A percentile compares a stretch with the other conserved stretches of the same genome.
phyloP scores from a whole-genome alignment of 2,797 vertebrate species.

The Danio choprae region DNA sequence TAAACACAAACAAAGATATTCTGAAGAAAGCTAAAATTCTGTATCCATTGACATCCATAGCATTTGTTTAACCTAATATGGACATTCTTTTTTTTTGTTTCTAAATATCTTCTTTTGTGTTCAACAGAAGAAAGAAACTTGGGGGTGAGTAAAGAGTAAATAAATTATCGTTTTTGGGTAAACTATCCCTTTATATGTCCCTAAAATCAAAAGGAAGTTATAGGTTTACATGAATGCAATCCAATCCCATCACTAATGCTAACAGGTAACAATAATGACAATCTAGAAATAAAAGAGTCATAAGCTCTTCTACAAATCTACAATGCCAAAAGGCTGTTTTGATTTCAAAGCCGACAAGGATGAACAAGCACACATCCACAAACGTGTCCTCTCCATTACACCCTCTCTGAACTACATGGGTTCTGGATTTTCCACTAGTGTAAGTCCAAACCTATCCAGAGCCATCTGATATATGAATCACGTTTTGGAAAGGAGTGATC shows the following conservation, averaged over 20 bases:
- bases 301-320: background rate
- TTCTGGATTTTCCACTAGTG: slow-evolving; percentile 10
- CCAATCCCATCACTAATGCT: too few species aligned
- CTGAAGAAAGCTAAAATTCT: too few species aligned
- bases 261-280: background rate
- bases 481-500: slow-evolving; percentile 16
- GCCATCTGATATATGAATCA: slow-evolving; percentile 25
- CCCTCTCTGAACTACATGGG: slow-evolving; percentile 6
- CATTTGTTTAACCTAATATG: too few species aligned
- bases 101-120: too few species aligned
- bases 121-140: too few species aligned
- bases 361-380: background rate
- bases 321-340: background rate
- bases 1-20: too few species aligned
- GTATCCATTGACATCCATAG: too few species aligned
- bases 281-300: background rate
- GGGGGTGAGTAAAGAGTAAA: too few species aligned
- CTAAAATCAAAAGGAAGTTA: background rate
- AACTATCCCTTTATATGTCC: background rate
- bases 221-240: background rate
- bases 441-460: slow-evolving; percentile 16
- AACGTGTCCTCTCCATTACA: slow-evolving; percentile 5
- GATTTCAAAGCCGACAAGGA: background rate
- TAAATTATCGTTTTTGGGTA: too few species aligned
- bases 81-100: too few species aligned